Evolutionary conservation across 1,140 invertebrate genomes (phyloP).

Genomic region (Thaumetopoea pityocampa): DNA sequence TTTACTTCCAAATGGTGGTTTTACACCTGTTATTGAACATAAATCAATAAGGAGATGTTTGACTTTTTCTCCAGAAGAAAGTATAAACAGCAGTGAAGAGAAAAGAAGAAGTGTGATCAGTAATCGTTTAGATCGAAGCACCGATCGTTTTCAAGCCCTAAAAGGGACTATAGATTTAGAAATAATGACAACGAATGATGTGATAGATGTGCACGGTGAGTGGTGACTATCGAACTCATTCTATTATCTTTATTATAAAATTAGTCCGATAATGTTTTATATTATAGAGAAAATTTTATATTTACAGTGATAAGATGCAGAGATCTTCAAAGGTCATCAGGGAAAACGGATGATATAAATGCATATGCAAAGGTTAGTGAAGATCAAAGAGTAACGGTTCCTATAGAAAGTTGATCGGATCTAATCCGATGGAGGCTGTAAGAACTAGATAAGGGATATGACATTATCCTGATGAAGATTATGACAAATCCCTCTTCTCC

Average conservation of each 20-base stretch:
- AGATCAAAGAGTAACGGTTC: too few species aligned
- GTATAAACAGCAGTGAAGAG: conserved; percentile 63
- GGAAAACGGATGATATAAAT: conserved; percentile 62
- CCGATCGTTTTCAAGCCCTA: conserved; percentile 43
- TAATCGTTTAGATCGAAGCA: conserved; percentile 52
- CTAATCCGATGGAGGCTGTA: too few species aligned
- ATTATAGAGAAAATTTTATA: conserved; percentile 3
- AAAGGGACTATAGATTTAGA: conserved; percentile 68
- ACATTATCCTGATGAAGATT: too few species aligned
- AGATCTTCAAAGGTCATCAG: conserved; percentile 55
- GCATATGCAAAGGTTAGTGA: conserved; percentile 66
- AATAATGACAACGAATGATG: conserved; percentile 53
- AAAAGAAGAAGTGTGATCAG: conserved; percentile 62
- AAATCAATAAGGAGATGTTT: conserved; percentile 62
- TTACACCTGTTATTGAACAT: conserved; percentile 63
- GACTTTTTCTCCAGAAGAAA: conserved; percentile 66
- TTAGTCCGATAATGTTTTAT: background rate
- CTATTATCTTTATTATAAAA: conserved; percentile 16
- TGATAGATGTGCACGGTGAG: conserved; percentile 73
- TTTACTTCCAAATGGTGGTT: conserved; percentile 38
- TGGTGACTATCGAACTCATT: conserved; percentile 63
- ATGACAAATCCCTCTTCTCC: too few species aligned
- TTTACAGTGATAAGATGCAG: conserved; percentile 63
- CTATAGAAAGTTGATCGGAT: too few species aligned
- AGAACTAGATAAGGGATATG: too few species aligned